Evolutionary conservation across 2,797 vertebrate genomes (phyloP), one percentile per base, ranked within the genome.

Genomic region (Coregonus suidteri): DNA sequence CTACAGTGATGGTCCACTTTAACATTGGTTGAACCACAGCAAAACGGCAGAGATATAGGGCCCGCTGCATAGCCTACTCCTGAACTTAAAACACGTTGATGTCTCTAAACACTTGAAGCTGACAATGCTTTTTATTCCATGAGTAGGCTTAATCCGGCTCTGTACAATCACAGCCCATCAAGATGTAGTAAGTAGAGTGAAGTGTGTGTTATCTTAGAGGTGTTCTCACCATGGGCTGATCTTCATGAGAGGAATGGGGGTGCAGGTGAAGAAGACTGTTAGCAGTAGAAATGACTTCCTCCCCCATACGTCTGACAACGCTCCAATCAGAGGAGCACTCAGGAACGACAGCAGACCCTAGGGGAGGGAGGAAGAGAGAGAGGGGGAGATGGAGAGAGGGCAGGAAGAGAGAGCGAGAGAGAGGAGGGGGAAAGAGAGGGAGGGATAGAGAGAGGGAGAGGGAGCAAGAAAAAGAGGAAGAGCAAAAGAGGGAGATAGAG

Each of bases 201-300:
- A 59, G 56, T 20, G 62, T 51, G 11, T 31, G 62, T 68, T 11
- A 6, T 53, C 16, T 20, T 47, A 18, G n/a, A 20, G 30, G 51
- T 14, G 16, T n/a, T 7, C 95, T 94, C 84, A 98, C 96, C 96
- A 97, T 0, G 97, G 97, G 86, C 97, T 98, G 92, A 98, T 98
- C 95, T 96, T 97, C 95, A 98, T 96, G 73, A 98, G 93, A 35
- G 97, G 97, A 87, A 97, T 98, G 47, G 96, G 97, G 0, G 96
- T 96, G 56, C 97, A 98, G 0, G 97, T 98, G 93, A 98, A 98
- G 92, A 98, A 98, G 83, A 98, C 97, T 0, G 97, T 98, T 83
- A 98, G 95, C 79, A 98, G 95, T 86, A 98, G 93, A 91, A 98
- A 98, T 70, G 97, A 98, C 92, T 98, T 97, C 83, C 97, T 95